Evolutionary conservation across 1,140 invertebrate genomes (phyloP).

Genomic region (Choristoneura fumiferana): DNA sequence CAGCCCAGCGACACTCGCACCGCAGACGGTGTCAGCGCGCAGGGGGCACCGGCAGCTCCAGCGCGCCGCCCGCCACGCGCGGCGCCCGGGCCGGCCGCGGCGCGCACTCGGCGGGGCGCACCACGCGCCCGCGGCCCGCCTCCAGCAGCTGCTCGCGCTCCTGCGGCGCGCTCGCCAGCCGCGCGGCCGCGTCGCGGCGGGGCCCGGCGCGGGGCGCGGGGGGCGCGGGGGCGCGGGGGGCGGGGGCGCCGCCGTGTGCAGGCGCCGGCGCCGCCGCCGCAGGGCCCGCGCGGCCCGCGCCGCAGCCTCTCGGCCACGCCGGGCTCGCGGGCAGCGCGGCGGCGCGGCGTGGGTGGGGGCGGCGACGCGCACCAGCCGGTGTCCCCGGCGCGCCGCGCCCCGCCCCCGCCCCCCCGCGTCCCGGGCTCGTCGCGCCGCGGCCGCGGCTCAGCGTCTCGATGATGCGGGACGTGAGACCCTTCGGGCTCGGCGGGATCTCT

Average conservation of each 20-base stretch:
- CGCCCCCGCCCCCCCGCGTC: background rate
- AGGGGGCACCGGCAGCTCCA: background rate
- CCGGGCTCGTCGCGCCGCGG: background rate
- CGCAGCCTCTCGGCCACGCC: background rate
- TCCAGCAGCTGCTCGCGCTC: background rate
- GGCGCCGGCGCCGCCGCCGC: background rate
- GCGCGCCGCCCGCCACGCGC: background rate
- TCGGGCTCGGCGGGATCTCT: too few relatives aligned
- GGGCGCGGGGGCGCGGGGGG: too few relatives aligned
- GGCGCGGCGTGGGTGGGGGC: too few relatives aligned
- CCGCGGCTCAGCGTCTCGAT: background rate
- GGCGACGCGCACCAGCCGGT: too few relatives aligned
- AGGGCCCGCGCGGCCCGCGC: background rate
- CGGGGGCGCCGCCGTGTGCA: background rate
- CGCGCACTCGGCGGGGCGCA: background rate
- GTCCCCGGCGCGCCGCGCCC: background rate
- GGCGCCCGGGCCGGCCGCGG: background rate
- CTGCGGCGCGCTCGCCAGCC: background rate
- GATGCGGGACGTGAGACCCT: conserved; percentile 3
- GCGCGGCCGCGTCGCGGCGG: background rate
- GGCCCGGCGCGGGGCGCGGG: too few relatives aligned
- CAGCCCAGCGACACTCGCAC: background rate
- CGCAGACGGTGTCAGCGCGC: conserved; percentile 4
- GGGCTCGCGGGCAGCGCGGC: background rate
- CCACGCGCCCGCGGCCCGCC: background rate